Base-by-base conservation (phyloP, 2,113 vertebrate genomes). In the Uria aalge region DNA sequence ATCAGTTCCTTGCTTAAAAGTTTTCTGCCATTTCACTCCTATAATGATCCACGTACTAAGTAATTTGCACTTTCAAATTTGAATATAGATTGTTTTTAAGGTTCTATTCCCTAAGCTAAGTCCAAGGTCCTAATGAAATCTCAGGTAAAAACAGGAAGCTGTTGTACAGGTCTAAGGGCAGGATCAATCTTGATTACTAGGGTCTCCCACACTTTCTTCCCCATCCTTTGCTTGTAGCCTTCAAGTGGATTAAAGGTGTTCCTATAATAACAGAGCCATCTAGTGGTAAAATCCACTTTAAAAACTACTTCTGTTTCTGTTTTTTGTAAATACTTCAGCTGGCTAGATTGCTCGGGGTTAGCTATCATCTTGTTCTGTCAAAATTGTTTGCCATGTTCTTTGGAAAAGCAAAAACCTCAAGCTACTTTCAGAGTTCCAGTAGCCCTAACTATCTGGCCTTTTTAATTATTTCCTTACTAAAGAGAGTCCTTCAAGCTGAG, bases 191-290 rank as follows among this genome's bases (percentile, higher is more conserved):
- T 34, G 68, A 52, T 79, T n/a, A 56, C 56, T 19, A 53, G 12
- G 12, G 19, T 68, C 38, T 81, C 38, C 18, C 30, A 19, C 18
- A 11, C 73, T 53, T 75, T 60, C 24, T 77, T 78, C 23, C 68
- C 64, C 52, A 14, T 36, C 30, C 59, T 90, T 55, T 60, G 43
- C 86, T 68, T 34, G 24, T 8, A 79, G 72, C 64, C 38, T 38
- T 66, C 52, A 24, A 80, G 53, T 3, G 26, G 57, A 50, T 91
- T 73, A 15, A 27, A 76, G 34, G 23, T 32, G 26, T 93, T 95
- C 52, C 80, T 79, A 17, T 63, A 85, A 26, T 62, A 94, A 95
- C 36, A 95, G 85, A 56, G 96, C 97, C 97, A 98, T 48, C 97
- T 98, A 98, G 94, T 90, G 97, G 97, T 26, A 66, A 83, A 90